Evolutionary conservation across 2,888 invertebrate genomes (phyloP).

Genomic region (Polymixis lichenea): DNA sequence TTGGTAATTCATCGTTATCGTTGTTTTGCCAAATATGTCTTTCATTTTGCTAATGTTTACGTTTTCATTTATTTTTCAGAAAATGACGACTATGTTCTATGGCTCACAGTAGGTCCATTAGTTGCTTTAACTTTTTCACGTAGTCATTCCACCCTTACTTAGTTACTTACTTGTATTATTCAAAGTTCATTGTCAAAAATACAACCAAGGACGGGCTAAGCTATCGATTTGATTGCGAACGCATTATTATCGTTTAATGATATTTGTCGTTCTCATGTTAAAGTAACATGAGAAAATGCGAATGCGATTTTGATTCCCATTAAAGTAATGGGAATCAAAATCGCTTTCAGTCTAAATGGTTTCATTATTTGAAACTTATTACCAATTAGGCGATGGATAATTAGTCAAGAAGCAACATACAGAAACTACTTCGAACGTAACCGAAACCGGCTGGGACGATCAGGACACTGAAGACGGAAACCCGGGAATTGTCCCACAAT

Average conservation of each 20-base stretch:
- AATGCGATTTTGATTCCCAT: too few relatives aligned
- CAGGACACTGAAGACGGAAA: background rate
- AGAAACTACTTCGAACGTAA: background rate
- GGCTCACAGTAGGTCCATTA: slow-evolving; percentile 20
- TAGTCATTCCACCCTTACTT: slow-evolving; percentile 34
- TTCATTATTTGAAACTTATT: background rate
- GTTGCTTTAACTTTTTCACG: slow-evolving; percentile 31
- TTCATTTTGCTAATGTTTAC: background rate
- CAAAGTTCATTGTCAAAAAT: slow-evolving; percentile 47
- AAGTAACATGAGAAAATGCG: too few relatives aligned
- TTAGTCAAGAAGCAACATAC: background rate
- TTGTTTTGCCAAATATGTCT: background rate
- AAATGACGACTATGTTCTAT: background rate
- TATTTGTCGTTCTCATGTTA: slow-evolving; percentile 21
- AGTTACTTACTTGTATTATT: slow-evolving; percentile 21
- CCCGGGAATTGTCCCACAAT: background rate
- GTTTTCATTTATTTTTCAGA: background rate
- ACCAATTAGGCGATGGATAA: background rate
- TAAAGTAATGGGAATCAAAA: slow-evolving; percentile 6
- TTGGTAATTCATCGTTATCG: background rate
- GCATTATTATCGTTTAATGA: slow-evolving; percentile 18
- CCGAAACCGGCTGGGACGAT: background rate
- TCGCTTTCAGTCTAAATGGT: slow-evolving; percentile 12
- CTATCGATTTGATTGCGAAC: slow-evolving; percentile 32
- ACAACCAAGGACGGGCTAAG: slow-evolving; percentile 44